Base-by-base conservation (phyloP, 2,888 invertebrate genomes). In the Lasioglossum oenotherae region DNA sequence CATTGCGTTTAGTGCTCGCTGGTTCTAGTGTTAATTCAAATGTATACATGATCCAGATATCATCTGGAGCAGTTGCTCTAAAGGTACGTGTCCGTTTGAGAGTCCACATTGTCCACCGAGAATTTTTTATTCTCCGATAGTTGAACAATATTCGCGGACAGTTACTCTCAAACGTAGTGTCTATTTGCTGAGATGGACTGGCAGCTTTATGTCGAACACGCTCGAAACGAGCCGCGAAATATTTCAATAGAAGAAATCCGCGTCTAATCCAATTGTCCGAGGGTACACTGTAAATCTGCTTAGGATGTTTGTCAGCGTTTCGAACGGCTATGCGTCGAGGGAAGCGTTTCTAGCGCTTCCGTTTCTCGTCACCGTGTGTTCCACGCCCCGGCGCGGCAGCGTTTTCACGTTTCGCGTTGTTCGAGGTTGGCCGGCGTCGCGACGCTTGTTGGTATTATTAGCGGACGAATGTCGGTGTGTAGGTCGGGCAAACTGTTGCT, bases 381-480 rank as follows among this genome's bases (percentile, higher is more conserved):
- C 38, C 12, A 41, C 0, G 3, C 4, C 27, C 12, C 60, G n/a
- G 2, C 57, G 57, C 60, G 27, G 6, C 35, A 4, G 35, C 60
- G 60, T 67, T 67, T 67, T 19, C 67, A 35, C 67, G 31, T 31
- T 67, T 67, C 67, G 35, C 67, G 67, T 67, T 67, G 31, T 35
- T 67, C 67, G 67, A 35, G 67, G 8, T 1, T 35, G 67, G 19
- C 35, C 35, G 35, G 53, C 76, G 82, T 35, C 78, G 27, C 53
- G 71, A 5, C 38, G 44, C n/a, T 44, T 31, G 72, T 8, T 49
- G 82, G 89, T 92, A 92, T 92, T 92, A 92, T 92, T 92, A 92
- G 91, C 80, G 76, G 82, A 84, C 84, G 87, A 92, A 90, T 92
- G 90, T 92, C 92, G 90, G 90, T 92, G 92, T 89, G 91, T 93